These are phyloP conservation scores for Ceratitis capitata DNA, from an alignment of 1,140 invertebrate species.

Conservation along the genomic window DNA sequence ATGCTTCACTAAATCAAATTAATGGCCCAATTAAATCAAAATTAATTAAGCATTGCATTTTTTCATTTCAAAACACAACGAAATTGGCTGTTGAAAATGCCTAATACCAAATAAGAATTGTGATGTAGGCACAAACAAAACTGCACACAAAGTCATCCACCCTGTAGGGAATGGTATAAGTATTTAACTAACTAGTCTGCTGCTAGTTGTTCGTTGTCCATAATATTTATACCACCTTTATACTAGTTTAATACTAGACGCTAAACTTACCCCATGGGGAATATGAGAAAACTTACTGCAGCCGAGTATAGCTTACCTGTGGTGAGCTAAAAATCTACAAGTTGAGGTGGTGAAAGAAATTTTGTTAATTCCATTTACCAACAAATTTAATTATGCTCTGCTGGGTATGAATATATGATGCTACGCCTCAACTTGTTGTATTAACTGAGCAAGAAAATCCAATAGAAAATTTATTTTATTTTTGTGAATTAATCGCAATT, in stretches of 20 bases:
- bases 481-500: not conserved
- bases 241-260: no score
- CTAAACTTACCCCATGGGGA: no score
- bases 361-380: no score
- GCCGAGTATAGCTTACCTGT: no score
- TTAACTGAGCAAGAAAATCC: not conserved
- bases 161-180: no score
- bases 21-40: conserved; percentile 30
- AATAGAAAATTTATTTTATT: conserved; percentile 1
- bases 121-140: not conserved
- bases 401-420: not conserved
- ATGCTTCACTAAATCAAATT: conserved; percentile 23
- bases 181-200: no score
- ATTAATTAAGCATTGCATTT: conserved; percentile 8
- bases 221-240: no score
- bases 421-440: not conserved
- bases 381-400: not conserved
- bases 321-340: no score
- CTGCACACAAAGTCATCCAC: no score
- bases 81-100: not conserved
- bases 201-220: no score
- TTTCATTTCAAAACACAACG: not conserved
- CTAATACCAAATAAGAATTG: not conserved
- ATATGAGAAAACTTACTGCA: no score
- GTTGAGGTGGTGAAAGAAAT: no score